A percentile compares a stretch with the other conserved stretches of the same genome.
phyloP scores from a whole-genome alignment of 2,113 vertebrate species.

The Sterrhoptilus dennistouni region DNA sequence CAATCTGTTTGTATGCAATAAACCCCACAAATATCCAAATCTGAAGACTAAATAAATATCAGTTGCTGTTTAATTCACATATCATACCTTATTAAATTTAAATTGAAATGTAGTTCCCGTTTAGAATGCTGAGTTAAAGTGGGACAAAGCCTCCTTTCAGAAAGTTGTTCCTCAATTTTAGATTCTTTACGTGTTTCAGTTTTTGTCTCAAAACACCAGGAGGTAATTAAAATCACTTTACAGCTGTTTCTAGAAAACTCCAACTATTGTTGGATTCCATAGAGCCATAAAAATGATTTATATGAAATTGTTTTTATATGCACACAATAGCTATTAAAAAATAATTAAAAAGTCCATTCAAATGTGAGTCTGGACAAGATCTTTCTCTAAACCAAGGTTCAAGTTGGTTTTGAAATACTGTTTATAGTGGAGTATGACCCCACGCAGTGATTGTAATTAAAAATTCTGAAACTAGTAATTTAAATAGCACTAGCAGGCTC shows the following conservation, averaged over 20 bases:
- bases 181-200: not conserved
- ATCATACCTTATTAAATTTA: constrained; percentile 35
- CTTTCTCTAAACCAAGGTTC: not conserved
- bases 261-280: constrained; percentile 13
- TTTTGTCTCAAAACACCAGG: constrained; percentile 39
- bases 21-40: not conserved
- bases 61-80: constrained; percentile 21
- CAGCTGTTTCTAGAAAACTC: constrained; percentile 45
- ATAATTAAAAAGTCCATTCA: not conserved
- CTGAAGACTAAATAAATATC: constrained; percentile 22
- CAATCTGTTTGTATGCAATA: not conserved
- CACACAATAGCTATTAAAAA: constrained; percentile 3
- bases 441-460: not conserved
- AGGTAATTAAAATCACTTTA: constrained; percentile 52
- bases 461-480: not conserved
- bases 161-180: constrained; percentile 13
- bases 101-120: constrained; percentile 7
- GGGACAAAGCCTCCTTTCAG: constrained; percentile 40
- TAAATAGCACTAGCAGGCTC: not conserved
- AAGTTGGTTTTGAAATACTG: not conserved
- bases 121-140: not conserved
- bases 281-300: constrained; percentile 34
- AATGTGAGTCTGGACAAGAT: constrained; percentile 11
- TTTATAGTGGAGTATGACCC: not conserved
- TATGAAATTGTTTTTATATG: not conserved